Percentiles rank a stretch among this genome's conserved stretches.
phyloP scores from a whole-genome alignment of 2,113 vertebrate genomes.

The Caracal caracal region DNA sequence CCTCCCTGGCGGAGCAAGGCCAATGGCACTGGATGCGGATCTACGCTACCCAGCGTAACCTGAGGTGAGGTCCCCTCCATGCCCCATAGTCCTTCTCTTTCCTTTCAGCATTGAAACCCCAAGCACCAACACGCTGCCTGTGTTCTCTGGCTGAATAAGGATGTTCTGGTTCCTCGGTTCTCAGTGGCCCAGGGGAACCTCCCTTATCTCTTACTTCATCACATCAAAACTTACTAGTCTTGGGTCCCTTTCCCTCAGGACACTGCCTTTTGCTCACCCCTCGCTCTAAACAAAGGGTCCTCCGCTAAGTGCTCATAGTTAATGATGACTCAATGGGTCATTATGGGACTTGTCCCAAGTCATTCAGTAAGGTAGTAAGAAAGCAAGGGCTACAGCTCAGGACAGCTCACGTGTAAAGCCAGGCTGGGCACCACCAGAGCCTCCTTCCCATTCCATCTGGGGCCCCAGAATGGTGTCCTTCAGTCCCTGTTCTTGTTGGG shows the following conservation, averaged over 20 bases:
- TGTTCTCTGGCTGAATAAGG: not conserved
- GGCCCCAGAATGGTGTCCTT: not conserved
- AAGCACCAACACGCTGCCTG: fast-evolving
- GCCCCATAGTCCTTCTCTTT: fast-evolving
- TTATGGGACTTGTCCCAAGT: too few relatives aligned
- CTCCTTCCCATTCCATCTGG: not conserved
- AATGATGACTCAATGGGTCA: not conserved
- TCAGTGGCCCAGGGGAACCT: too few relatives aligned
- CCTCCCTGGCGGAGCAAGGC: not conserved
- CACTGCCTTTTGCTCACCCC: not conserved
- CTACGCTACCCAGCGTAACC: fast-evolving
- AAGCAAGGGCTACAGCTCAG: not conserved
- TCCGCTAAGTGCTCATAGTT: not conserved
- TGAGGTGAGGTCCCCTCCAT: fast-evolving
- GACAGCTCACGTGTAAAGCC: not conserved
- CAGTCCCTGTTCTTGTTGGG: not conserved
- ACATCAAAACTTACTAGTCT: not conserved
- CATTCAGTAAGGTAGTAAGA: not conserved
- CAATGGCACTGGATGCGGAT: fast-evolving
- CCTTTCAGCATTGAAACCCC: not conserved
- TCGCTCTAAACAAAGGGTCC: not conserved
- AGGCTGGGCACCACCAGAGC: fast-evolving
- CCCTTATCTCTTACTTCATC: not conserved
- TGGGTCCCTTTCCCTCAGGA: not conserved
- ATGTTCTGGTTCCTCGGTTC: not conserved